phyloP scores from a whole-genome alignment of 2,113 vertebrate genomes.

The Acinonyx jubatus region DNA sequence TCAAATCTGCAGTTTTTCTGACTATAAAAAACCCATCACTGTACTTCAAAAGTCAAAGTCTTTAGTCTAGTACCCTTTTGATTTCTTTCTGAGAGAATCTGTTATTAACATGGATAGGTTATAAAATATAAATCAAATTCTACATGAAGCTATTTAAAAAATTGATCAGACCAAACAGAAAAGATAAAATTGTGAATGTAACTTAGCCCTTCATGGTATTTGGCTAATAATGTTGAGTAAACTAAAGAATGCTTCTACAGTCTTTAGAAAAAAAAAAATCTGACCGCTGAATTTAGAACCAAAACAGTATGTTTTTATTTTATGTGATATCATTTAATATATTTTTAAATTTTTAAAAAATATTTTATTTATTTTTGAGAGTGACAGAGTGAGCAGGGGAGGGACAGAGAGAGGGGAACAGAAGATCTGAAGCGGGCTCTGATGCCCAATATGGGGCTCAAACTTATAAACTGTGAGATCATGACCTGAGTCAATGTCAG shows the following conservation, averaged over 20 bases:
- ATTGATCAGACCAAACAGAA: constrained; percentile 9
- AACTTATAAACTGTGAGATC: too few relatives aligned
- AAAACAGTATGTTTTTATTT: not conserved
- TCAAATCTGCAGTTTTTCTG: not conserved
- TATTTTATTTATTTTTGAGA: too few relatives aligned
- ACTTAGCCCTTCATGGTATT: not conserved
- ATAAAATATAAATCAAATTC: constrained; percentile 9
- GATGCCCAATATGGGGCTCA: too few relatives aligned
- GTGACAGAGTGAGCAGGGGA: too few relatives aligned
- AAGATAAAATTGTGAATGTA: not conserved
- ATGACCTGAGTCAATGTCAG: too few relatives aligned
- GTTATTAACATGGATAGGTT: not conserved
- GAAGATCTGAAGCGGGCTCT: too few relatives aligned
- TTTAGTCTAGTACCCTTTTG: not conserved
- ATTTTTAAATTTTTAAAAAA: too few relatives aligned
- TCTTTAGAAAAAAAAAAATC: not conserved
- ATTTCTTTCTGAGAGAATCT: constrained; percentile 23
- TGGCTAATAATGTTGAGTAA: not conserved
- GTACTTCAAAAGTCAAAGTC: not conserved
- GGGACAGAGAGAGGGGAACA: too few relatives aligned
- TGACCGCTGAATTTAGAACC: constrained; percentile 19
- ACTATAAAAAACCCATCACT: not conserved
- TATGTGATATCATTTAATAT: not conserved
- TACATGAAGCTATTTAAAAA: constrained; percentile 23
- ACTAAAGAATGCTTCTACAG: not conserved